Base-by-base conservation (phyloP, 2,797 vertebrate genomes). In the Enteromius viviparus region DNA sequence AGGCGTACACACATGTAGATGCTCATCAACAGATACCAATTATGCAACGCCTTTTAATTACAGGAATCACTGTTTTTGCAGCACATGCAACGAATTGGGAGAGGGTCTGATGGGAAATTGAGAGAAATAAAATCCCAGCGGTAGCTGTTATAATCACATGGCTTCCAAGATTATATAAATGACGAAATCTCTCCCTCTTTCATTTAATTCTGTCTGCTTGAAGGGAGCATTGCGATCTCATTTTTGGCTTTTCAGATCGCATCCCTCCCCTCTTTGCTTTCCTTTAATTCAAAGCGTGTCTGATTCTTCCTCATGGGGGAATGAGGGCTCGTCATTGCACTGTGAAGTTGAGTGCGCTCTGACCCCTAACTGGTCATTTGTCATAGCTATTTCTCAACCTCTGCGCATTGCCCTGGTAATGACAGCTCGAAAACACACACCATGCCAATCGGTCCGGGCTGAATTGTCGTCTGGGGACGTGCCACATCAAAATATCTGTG, bases 321-420 rank as follows among this genome's bases (percentile, higher is more conserved):
- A 69, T 45, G 76, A 51, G 21, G 34, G 12, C 12, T 32, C 32
- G 37, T 60, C 51, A 14, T 40, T 7, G 23, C 1, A 3, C 60
- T 65, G 45, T 53, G 62, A 74, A 79, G 83, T 62, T n/a, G 60
- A 45, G 34, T 65, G 4, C 3, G 66, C 34, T 80, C 17, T 65
- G 75, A 83, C 65, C 75, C 81, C 71, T 21, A 70, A 83, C 71
- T 3, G 34, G 69, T 76, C 71, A 86, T 83, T 86, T 84, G 70
- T 80, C 76, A 77, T 55, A 75, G 69, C 65, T 34, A 32, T 83
- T 84, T 80, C 77, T 80, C 78, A 76, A 80, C 62, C 60, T 51
- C 45, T 6, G 64, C 34, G 21, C 64, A 80, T 37, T 26, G 68
- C 29, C 64, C 78, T 42, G 68, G 42, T 78, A 71, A 80, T 71